Percentiles rank a stretch among this genome's conserved stretches.
Evolutionary conservation across 2,888 invertebrate genomes (phyloP).

Genomic region (Sphinx pinastri): DNA sequence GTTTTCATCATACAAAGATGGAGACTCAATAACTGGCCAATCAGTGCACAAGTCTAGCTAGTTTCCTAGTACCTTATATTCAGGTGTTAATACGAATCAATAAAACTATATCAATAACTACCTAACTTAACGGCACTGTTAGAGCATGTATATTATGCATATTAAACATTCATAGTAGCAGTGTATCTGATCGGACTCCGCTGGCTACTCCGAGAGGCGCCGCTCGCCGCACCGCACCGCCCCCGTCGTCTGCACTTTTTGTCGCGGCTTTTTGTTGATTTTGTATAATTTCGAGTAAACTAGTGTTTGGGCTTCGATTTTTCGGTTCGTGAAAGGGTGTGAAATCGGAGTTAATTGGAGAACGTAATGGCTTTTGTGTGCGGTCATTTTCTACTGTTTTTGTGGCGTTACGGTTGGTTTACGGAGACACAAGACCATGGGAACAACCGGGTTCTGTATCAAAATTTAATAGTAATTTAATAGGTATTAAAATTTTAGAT

Average conservation of each 20-base stretch:
- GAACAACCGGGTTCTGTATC: constrained; percentile 9
- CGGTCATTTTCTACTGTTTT: constrained; percentile 72
- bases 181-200: background rate
- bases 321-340: constrained; percentile 83
- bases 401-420: constrained; percentile 33
- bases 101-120: no score
- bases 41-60: no score
- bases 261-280: constrained; percentile 73
- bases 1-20: no score
- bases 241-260: constrained; percentile 67
- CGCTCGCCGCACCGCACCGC: constrained; percentile 58
- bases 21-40: no score
- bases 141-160: no score
- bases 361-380: constrained; percentile 78
- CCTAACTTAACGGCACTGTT: no score
- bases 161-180: no score
- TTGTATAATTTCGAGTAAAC: constrained; percentile 81
- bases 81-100: no score
- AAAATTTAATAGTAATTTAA: background rate
- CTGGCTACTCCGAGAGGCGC: constrained; percentile 32
- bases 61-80: no score
- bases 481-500: no score
- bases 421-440: constrained; percentile 7
- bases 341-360: constrained; percentile 82
- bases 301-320: constrained; percentile 84